These are phyloP conservation scores for Microctenopoma lineatum DNA, from an alignment of 2,797 vertebrate species.

Conservation along the genomic window DNA sequence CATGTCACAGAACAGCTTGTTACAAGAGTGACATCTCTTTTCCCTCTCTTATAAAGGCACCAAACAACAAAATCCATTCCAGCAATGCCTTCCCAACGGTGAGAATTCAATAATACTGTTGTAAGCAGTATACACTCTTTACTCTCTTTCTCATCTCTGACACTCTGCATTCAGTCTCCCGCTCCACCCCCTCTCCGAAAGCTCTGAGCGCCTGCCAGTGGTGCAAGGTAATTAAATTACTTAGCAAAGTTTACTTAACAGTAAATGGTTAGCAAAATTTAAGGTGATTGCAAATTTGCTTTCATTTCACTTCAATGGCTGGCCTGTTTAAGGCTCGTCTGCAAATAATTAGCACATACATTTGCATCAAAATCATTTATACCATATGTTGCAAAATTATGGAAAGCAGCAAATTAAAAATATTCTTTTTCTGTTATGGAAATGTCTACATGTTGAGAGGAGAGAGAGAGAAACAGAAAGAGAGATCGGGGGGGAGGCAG, in stretches of 20 bases:
- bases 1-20: conserved; percentile 21
- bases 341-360: conserved; percentile 92
- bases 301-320: conserved; percentile 91
- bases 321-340: conserved; percentile 88
- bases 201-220: conserved; percentile 69
- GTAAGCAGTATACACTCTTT: conserved; percentile 33
- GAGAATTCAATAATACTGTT: conserved; percentile 43
- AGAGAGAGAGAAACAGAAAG: conserved; percentile 21
- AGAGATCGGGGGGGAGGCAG: conserved; percentile 24
- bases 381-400: conserved; percentile 92
- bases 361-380: conserved; percentile 94
- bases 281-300: conserved; percentile 92
- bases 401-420: conserved; percentile 87
- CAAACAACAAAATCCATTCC: conserved; percentile 10
- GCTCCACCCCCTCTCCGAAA: conserved; percentile 46
- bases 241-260: conserved; percentile 91
- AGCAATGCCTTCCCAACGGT: conserved; percentile 31
- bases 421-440: conserved; percentile 84
- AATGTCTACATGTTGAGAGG: conserved; percentile 82
- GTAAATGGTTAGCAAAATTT: conserved; percentile 89
- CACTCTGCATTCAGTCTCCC: conserved; percentile 44
- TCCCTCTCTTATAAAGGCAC: conserved; percentile 8
- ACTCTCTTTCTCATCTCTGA: conserved; percentile 55
- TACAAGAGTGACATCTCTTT: conserved; percentile 21
- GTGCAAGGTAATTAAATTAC: conserved; percentile 89